Base-by-base conservation (phyloP, 2,113 vertebrate species). In the Bostrychus sinensis region DNA sequence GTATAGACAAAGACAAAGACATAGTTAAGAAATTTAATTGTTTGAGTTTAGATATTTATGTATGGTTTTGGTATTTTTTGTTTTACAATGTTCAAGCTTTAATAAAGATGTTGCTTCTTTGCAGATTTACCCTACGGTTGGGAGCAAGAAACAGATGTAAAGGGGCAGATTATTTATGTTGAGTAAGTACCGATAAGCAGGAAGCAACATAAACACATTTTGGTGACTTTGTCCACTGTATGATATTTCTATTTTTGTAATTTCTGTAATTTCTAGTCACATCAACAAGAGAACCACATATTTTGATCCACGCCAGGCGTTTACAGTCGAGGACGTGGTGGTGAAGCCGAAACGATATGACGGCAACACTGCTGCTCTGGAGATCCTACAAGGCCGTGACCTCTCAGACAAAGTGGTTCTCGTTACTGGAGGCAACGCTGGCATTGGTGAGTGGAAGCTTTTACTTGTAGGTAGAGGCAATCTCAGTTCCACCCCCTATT, bases 221-320 rank as follows among this genome's bases (percentile, higher is more conserved):
- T 19, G 41, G 16, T 42, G 41, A 17, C 7, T 9, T 1, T 48
- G 42, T 13, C 1, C 8, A 48, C 11, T 48, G 20, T 48, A 11
- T 46, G 11, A 25, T 41, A 16, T 23, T 23, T 8, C 20, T 50
- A 8, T 2, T 8, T 78, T 78, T 48, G n/a, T n/a, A n/a, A n/a
- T n/a, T 70, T 73, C 16, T 72, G 5, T 60, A 3, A 12, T 75
- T 78, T 65, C 43, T 82, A 99, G 97, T 66, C 97, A 99, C 78
- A 96, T 99, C 81, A 98, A 99, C 89, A 98, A 98, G 86, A 90
- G 97, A 72, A 96, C 89, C 41, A 98, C 98, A 1, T 97, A 96
- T 72, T 92, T 99, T 77, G 98, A 99, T 77, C 98, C 98, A 2
- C 92, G 97, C n/a, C 90, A 99, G 81, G 98, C 97, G 1, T 99